Evolutionary conservation across 1,140 invertebrate genomes (phyloP).

Genomic region (Ephestia elutella): DNA sequence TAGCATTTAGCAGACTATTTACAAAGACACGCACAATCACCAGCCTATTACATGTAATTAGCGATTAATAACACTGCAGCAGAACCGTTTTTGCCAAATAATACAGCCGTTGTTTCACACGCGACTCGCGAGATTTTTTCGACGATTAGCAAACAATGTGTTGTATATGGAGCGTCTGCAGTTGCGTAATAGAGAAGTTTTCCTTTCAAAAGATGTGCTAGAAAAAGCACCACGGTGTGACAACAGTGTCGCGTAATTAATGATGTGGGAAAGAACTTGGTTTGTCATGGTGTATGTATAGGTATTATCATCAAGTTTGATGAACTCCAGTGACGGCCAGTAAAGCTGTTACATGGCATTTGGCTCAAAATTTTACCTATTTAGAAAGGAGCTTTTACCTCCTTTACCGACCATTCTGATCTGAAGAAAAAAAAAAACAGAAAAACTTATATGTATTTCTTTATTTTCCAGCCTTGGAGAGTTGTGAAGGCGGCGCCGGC

Average conservation of each 20-base stretch:
- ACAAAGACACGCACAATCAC: slow-evolving; percentile 6
- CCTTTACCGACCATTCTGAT: no score
- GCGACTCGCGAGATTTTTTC: slow-evolving; percentile 23
- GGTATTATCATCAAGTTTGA: background rate
- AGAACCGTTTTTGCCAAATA: slow-evolving; percentile 18
- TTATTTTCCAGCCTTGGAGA: slow-evolving; percentile 71
- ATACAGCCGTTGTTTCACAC: slow-evolving; percentile 23
- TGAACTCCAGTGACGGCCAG: background rate
- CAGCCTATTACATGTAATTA: slow-evolving; percentile 6
- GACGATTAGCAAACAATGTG: slow-evolving; percentile 24
- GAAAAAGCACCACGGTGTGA: slow-evolving; percentile 9
- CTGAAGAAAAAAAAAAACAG: no score
- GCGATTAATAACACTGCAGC: slow-evolving; percentile 15
- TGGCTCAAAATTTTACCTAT: no score
- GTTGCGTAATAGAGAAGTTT: slow-evolving; percentile 16
- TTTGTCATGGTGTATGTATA: background rate
- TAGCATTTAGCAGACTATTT: slow-evolving; percentile 3
- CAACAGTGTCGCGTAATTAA: slow-evolving; percentile 3
- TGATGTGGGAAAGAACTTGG: background rate
- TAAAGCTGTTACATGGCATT: slow-evolving; percentile 3
- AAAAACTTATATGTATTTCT: background rate
- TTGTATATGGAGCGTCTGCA: slow-evolving; percentile 28
- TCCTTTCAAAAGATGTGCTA: slow-evolving; percentile 16
- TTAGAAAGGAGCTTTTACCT: no score
- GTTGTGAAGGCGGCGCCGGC: slow-evolving; percentile 44